phyloP scores from a whole-genome alignment of 2,797 vertebrate species.

The Pempheris klunzingeri region DNA sequence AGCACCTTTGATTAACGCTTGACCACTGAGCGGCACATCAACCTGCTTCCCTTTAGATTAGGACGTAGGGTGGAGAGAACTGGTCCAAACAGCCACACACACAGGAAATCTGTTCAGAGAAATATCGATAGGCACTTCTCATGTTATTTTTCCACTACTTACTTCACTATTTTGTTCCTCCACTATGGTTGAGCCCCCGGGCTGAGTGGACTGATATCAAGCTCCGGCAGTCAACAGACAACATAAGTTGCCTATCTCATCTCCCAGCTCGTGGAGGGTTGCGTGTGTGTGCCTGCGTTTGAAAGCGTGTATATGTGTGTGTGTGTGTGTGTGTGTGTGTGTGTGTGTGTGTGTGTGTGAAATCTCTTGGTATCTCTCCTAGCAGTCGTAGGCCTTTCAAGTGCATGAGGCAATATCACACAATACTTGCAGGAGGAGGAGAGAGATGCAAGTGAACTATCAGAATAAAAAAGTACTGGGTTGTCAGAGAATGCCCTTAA shows the following conservation, averaged over 20 bases:
- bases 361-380: conserved; percentile 81
- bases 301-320: no score
- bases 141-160: conserved; percentile 4
- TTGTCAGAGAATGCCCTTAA: conserved; percentile 66
- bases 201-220: conserved; percentile 56
- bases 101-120: not conserved
- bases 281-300: conserved; percentile 33
- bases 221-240: conserved; percentile 71
- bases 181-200: conserved; percentile 39
- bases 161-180: conserved; percentile 24
- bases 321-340: conserved; percentile 23
- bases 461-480: conserved; percentile 69
- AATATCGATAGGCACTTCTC: conserved; percentile 11
- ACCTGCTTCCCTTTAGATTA: not conserved
- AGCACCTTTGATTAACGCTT: conserved; percentile 57
- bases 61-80: not conserved
- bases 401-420: conserved; percentile 85
- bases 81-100: not conserved
- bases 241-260: conserved; percentile 74
- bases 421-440: conserved; percentile 80
- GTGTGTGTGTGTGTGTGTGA: conserved; percentile 62
- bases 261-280: conserved; percentile 56
- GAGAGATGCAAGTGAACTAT: conserved; percentile 75
- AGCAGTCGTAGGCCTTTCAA: conserved; percentile 81
- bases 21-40: conserved; percentile 32